These are phyloP conservation scores for Etheostoma spectabile DNA, from an alignment of 2,113 vertebrate genomes.

Conservation along the genomic window DNA sequence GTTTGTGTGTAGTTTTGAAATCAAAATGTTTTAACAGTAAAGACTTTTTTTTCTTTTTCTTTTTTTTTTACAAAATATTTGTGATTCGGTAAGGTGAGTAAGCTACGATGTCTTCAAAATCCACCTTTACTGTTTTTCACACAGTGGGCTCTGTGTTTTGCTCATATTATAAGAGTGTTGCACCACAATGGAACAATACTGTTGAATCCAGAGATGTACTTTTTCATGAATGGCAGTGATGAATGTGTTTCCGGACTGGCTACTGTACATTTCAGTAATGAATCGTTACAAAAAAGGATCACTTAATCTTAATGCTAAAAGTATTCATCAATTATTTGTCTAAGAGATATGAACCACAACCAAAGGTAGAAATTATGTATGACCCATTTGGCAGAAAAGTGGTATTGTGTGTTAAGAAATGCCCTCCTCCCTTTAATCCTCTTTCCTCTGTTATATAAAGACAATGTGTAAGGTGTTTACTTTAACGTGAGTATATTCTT, in stretches of 20 bases:
- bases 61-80: not conserved
- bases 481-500: not conserved
- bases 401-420: slow-evolving; percentile 9
- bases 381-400: slow-evolving; percentile 30
- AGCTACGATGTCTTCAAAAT: not conserved
- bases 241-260: slow-evolving; percentile 44
- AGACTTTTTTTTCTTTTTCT: not conserved
- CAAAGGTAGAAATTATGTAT: slow-evolving; percentile 62
- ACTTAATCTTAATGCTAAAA: slow-evolving; percentile 41
- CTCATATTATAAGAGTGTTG: not conserved
- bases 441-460: not conserved
- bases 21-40: not conserved
- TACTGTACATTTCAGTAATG: slow-evolving; percentile 49
- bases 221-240: slow-evolving; percentile 41
- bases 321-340: slow-evolving; percentile 63
- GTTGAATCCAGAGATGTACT: slow-evolving; percentile 30
- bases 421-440: not conserved
- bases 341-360: slow-evolving; percentile 40
- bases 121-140: not conserved
- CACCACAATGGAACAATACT: not conserved
- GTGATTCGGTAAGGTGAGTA: not conserved
- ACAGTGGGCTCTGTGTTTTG: not conserved
- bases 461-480: not conserved
- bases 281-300: slow-evolving; percentile 26
- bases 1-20: slow-evolving; percentile 7